Conservation (phyloP, 2,888 invertebrate genomes). For the Embidobia sp. region DNA sequence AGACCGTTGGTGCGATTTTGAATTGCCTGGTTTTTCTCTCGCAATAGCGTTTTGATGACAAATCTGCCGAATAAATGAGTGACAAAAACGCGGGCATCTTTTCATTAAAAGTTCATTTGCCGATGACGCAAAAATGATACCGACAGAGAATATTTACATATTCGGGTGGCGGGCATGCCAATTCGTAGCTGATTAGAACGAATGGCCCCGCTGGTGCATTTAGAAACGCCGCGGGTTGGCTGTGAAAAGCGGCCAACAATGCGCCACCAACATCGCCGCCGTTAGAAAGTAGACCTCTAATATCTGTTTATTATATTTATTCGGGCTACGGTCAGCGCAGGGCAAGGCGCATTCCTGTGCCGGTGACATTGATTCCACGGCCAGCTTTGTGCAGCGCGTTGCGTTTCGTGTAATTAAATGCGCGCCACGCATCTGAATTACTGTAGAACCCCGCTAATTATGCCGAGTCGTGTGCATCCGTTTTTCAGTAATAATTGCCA, state of each 20-base stretch:
- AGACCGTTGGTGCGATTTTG: too few relatives aligned
- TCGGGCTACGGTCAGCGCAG: constrained; percentile 7
- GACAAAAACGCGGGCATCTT: constrained; percentile 12
- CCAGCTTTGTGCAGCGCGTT: constrained; percentile 28
- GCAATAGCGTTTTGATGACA: too few relatives aligned
- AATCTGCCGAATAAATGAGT: constrained; percentile 27
- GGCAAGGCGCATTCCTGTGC: constrained; percentile 22
- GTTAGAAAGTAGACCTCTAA: constrained; percentile 36
- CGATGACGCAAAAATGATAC: constrained; percentile 13
- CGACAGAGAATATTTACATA: constrained; percentile 20
- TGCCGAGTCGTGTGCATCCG: constrained; percentile 54
- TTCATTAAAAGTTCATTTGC: constrained; percentile 36
- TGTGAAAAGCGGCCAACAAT: constrained; percentile 44
- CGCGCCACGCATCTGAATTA: constrained; percentile 46
- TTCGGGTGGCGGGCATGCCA: constrained; percentile 21
- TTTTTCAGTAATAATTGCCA: constrained; percentile 57
- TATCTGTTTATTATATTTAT: constrained; percentile 46
- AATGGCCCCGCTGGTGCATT: constrained; percentile 42
- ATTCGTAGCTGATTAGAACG: constrained; percentile 46
- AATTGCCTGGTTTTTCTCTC: too few relatives aligned
- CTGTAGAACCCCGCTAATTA: constrained; percentile 54
- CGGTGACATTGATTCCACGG: constrained; percentile 40
- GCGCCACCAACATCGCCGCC: constrained; percentile 33
- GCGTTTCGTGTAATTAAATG: constrained; percentile 55
- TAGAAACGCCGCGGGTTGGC: constrained; percentile 48